Evolutionary conservation across 1,140 invertebrate genomes (phyloP), one percentile per base, ranked within the genome.

Genomic region (Dinoponera quadriceps): DNA sequence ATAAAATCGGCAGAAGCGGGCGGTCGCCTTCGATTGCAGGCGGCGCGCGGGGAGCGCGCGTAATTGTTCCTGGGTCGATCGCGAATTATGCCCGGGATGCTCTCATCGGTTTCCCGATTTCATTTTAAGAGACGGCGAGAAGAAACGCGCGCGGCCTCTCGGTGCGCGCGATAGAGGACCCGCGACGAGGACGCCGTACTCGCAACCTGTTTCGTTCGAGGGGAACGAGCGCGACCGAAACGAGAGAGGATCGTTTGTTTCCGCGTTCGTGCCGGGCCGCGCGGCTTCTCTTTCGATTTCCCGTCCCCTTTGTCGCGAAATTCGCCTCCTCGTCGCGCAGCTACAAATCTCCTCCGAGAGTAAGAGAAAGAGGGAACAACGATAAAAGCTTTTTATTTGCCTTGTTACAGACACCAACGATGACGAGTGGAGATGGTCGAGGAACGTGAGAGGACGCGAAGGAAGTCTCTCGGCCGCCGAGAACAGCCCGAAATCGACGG

Each of bases 231-330:
- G 20, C n/a, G n/a, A n/a, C 38, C 62, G 33, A 78, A 78, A 68
- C 57, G 73, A 66, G 49, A 66, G 49, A 66, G 73, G 62, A 83
- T 83, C 73, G 66, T 83, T 73, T 82, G 78, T 82, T 83, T 83
- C 38, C 49, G 77, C 51, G 49, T 75, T 82, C 68, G 44, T 65
- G 72, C 38, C 44, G 44, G 51, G 22, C 14, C 9, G 22, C 20
- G 69, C 13, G 22, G 69, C 29, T 65, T 62, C 38, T 71, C 22
- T 65, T 59, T 51, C 33, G 4, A 18, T 3, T 27, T 48, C 33
- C 44, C 27, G 16, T 16, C 14, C 20, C 78, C 25, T 1, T 77
- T 48, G 44, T 20, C 29, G 29, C 29, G 29, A 54, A 38, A 54
- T 48, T 38, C 9, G 13, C 51, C 13, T 54, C 16, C 14, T 1